Evolutionary conservation across 2,797 vertebrate genomes (phyloP), one percentile per base, ranked within the genome.

Genomic region (Gymnoscopelus microlampas): DNA sequence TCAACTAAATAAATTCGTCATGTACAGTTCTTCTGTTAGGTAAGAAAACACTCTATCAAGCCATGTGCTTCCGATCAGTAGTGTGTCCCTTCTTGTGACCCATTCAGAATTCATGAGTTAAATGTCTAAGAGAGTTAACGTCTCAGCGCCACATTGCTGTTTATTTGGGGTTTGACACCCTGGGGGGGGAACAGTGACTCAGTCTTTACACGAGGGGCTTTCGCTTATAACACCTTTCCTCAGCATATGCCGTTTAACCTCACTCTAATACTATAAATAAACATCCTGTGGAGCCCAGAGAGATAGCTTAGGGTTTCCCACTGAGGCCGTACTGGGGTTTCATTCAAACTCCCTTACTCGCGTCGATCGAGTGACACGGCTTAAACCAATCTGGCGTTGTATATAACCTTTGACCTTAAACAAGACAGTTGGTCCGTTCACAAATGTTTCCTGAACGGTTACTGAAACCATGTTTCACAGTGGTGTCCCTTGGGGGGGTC

Each of bases 331-430:
- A 71, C 62, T n/a, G 71, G 70, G 13, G 55, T 60, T 72, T 67
- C 61, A 7, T 58, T 77, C 65, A 76, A 35, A 78, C 60, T 68
- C 73, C 13, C 63, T 77, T 10, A 44, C 64, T 24, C 14, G 74
- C 71, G 76, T 86, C 64, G 67, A 73, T 76, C 56, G 19, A 71
- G 56, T 74, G 77, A 77, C 80, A 77, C n/a, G 24, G 75, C 78
- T 87, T 86, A 80, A 89, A 78, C 75, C 74, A 78, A 65, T 79
- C 64, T 71, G 48, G 59, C 71, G 85, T 87, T 83, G 83, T 81
- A 59, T 51, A 5, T 85, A 85, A 89, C 88, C 89, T 80, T 51
- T 88, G 79, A 85, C 88, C 85, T 79, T 53, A 66, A 83, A 81
- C 80, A 66, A 73, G 53, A 67, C 67, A 3, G 62, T 76, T 19